phyloP scores from a whole-genome alignment of 2,888 invertebrate genomes.

The Byasa hedistus region DNA sequence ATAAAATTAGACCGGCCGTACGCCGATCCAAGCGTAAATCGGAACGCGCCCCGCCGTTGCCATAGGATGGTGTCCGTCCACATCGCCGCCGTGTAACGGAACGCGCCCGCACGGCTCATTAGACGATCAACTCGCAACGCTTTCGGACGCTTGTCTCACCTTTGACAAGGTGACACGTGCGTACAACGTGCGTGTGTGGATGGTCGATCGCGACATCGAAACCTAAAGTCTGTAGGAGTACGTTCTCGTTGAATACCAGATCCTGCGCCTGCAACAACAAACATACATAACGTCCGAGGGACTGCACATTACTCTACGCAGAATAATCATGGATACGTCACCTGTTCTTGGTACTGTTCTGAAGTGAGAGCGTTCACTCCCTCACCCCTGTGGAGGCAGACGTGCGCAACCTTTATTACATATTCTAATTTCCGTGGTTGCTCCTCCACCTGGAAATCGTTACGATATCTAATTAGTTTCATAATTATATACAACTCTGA shows the following conservation, averaged over 20 bases:
- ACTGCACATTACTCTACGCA: neutral
- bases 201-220: slow-evolving; percentile 99
- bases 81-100: slow-evolving; percentile 35
- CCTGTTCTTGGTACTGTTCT: slow-evolving; percentile 85
- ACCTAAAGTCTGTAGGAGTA: slow-evolving; percentile 96
- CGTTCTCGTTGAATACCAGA: slow-evolving; percentile 97
- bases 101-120: slow-evolving; percentile 33
- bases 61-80: slow-evolving; percentile 34
- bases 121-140: slow-evolving; percentile 31
- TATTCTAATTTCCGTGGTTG: slow-evolving; percentile 98
- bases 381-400: slow-evolving; percentile 88
- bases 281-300: neutral
- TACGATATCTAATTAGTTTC: neutral
- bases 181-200: slow-evolving; percentile 98
- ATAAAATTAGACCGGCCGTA: slow-evolving; percentile 32
- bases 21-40: slow-evolving; percentile 28
- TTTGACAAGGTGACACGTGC: slow-evolving; percentile 96
- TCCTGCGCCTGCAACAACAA: slow-evolving; percentile 87
- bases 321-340: slow-evolving; percentile 34
- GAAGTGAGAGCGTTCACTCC: slow-evolving; percentile 84
- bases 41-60: slow-evolving; percentile 28
- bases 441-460: slow-evolving; percentile 88
- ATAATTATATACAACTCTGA: neutral
- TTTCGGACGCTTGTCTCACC: slow-evolving; percentile 80
- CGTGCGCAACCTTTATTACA: slow-evolving; percentile 95